phyloP scores from a whole-genome alignment of 1,140 invertebrate species.

The Psix sp. region DNA sequence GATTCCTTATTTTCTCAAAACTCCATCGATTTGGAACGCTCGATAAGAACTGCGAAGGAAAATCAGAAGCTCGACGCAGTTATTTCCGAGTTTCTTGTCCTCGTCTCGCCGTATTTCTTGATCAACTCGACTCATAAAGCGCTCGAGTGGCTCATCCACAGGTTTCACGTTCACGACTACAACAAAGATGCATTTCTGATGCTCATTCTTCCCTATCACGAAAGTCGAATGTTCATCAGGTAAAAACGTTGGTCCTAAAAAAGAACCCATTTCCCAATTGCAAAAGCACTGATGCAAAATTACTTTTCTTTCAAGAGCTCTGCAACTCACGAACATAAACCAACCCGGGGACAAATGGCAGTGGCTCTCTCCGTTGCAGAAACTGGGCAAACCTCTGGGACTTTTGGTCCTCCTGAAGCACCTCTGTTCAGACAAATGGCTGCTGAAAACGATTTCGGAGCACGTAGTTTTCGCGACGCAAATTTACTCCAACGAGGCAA shows the following conservation, averaged over 20 bases:
- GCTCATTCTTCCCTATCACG: conserved; percentile 92
- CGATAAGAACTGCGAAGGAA: conserved; percentile 83
- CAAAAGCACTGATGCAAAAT: background rate
- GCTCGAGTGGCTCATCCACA: conserved; percentile 94
- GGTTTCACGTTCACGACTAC: conserved; percentile 92
- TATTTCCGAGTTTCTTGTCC: conserved; percentile 88
- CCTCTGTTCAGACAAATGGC: conserved; percentile 81
- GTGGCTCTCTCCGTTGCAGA: conserved; percentile 86
- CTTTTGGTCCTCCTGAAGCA: conserved; percentile 85
- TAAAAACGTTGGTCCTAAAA: no score
- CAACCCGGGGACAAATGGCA: conserved; percentile 83
- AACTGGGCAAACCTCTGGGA: conserved; percentile 83
- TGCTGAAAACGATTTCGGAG: conserved; percentile 86
- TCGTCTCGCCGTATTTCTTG: conserved; percentile 91
- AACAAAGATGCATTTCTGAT: conserved; percentile 89
- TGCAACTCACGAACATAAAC: conserved; percentile 86
- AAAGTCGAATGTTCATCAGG: conserved; percentile 91
- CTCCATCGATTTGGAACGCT: conserved; percentile 86
- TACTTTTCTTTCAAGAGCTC: conserved; percentile 70
- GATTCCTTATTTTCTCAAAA: conserved; percentile 85
- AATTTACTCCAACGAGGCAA: conserved; percentile 79
- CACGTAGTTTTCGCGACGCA: conserved; percentile 82
- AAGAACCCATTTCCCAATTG: background rate
- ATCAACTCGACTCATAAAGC: conserved; percentile 90
- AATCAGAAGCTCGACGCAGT: conserved; percentile 86